Base-by-base conservation (phyloP, 2,113 vertebrate genomes). In the Chrysochloris asiatica region DNA sequence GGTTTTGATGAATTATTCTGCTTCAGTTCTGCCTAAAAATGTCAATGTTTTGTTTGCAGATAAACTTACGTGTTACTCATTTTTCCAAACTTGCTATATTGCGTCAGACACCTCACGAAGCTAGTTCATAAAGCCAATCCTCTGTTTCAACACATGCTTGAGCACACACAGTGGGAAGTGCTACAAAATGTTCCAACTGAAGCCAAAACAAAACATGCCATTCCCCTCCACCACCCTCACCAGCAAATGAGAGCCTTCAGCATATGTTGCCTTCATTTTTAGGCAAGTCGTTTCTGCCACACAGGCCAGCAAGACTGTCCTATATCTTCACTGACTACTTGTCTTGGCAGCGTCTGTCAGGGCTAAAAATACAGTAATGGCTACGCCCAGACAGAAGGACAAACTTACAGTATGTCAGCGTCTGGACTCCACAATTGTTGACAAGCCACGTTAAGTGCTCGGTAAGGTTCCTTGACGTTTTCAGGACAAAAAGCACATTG, bases 341-440 rank as follows among this genome's bases (percentile, higher is more conserved):
- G 89, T 83, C 86, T 96, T 95, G 94, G 95, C 96, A 96, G 90
- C 38, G 36, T 90, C 84, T 45, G 63, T 56, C 75, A 86, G 75
- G 41, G 52, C 96, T 98, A 96, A 98, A 98, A 98, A 96, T 97
- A 97, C 73, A 89, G 90, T 1, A 9, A 24, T 22, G 73, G 71
- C 65, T 41, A 95, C 69, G 14, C 3, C 81, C 84, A 80, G 93
- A 92, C 79, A 92, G 75, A 82, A 89, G 78, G 82, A 96, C 88
- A 93, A 67, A 84, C 33, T 28, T 87, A 87, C 26, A 6, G 85
- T 33, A 28, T 36, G 41, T 50, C 93, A 77, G 13, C 12, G 48
- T 89, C 79, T 87, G 85, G 95, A 82, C 48, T 83, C 79, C 56
- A 36, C 65, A 22, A 14, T 9, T 0, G 0, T 33, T 67, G 0